phyloP scores from a whole-genome alignment of 1,140 invertebrate species.

The Magallana angulata region DNA sequence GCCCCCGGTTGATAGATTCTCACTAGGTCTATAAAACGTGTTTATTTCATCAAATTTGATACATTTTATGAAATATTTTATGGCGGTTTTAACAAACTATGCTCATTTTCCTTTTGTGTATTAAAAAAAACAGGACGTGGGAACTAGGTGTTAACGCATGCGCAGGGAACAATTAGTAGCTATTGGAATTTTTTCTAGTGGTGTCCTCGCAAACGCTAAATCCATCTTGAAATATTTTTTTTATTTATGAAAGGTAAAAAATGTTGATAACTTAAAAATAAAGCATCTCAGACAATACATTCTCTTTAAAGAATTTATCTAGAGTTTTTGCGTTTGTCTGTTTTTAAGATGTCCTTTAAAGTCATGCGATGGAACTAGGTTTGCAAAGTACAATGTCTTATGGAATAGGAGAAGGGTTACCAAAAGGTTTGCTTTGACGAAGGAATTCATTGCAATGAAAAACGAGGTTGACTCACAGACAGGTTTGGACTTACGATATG shows the following conservation, averaged over 20 bases:
- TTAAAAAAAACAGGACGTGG: background rate
- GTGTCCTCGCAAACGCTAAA: background rate
- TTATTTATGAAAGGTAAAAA: too few relatives aligned
- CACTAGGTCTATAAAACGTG: too few relatives aligned
- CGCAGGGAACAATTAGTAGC: conserved; percentile 2
- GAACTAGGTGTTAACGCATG: background rate
- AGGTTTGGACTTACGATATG: conserved; percentile 9
- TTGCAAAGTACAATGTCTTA: background rate
- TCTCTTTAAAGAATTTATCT: too few relatives aligned
- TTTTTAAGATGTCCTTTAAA: too few relatives aligned
- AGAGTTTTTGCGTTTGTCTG: too few relatives aligned
- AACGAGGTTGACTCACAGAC: background rate
- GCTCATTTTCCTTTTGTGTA: background rate
- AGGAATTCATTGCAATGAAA: background rate
- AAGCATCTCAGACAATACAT: too few relatives aligned
- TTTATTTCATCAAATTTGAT: too few relatives aligned
- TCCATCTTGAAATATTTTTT: background rate
- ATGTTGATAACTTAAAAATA: too few relatives aligned
- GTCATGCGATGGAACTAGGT: background rate
- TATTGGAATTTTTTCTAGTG: background rate
- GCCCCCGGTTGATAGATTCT: too few relatives aligned
- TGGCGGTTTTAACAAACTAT: too few relatives aligned
- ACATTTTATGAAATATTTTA: too few relatives aligned
- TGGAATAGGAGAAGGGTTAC: background rate
- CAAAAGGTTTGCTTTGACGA: background rate